Base-by-base conservation (phyloP, 2,888 invertebrate species). In the Crioceris asparagi region DNA sequence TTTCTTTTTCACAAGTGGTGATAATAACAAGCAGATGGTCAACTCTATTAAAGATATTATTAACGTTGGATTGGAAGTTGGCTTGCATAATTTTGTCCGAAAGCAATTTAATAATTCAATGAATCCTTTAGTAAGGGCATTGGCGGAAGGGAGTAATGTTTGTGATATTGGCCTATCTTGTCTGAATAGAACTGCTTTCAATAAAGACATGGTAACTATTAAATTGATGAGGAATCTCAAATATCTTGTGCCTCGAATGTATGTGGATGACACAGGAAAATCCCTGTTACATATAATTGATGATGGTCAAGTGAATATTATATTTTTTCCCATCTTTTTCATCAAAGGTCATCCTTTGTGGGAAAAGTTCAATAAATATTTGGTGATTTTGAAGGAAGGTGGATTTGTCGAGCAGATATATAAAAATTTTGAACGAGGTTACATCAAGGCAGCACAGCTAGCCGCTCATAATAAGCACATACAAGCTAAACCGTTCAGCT, bases 251-350 rank as follows among this genome's bases (percentile, higher is more conserved):
- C 38, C 41, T 6, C 19, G 17, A 14, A 21, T 14, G 16, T 41
- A 32, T 23, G 26, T 41, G 3, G 41, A 41, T 29, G 10, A 14
- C 31, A 27, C 35, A 5, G 41, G 41, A 14, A 38, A 18, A 35
- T 35, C 41, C 11, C n/a, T 32, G 18, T 7, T 41, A 3, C 17
- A 38, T 25, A 18, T 35, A 16, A 18, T 41, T 10, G 8, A 25
- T 3, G 27, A 29, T 2, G 19, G 4, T n/a, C 17, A 39, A 7
- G 16, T 29, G 4, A 14, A 14, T 8, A 12, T 19, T 3, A 1
- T 23, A 8, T 17, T 14, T 11, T 23, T 39, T n/a, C 31, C 14
- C 5, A 19, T 39, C 2, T n/a, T 19, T 17, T 39, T 35, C 17
- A 15, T 29, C 18, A 39, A 35, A 35, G 39, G 35, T 8, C 39